A percentile compares a stretch with the other conserved stretches of the same genome.
phyloP scores from a whole-genome alignment of 2,113 vertebrate genomes.

The Paraplagusia blochii region DNA sequence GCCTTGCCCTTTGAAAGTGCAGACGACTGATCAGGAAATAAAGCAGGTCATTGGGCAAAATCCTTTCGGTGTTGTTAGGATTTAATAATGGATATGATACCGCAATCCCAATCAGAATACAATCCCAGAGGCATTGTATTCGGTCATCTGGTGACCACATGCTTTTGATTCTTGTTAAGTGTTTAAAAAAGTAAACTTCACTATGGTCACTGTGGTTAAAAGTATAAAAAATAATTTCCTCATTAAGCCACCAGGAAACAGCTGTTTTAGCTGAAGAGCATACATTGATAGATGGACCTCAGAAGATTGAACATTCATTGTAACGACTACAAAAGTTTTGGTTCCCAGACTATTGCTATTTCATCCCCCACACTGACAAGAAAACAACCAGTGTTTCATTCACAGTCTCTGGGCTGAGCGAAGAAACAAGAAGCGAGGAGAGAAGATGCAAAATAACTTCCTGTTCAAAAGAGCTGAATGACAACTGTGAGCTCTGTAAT shows the following conservation, averaged over 20 bases:
- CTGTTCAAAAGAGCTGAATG: slow-evolving; percentile 33
- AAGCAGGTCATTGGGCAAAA: no score
- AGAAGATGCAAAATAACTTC: slow-evolving; percentile 25
- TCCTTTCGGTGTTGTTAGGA: no score
- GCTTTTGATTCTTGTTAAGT: slow-evolving; percentile 45
- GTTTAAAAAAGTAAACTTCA: slow-evolving; percentile 55
- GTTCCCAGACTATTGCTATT: neutral
- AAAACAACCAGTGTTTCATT: slow-evolving; percentile 7
- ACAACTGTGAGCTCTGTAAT: slow-evolving; percentile 28
- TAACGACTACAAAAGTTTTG: neutral
- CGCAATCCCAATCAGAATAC: slow-evolving; percentile 45
- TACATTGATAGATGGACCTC: slow-evolving; percentile 11
- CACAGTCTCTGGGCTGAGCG: neutral
- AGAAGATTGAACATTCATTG: slow-evolving; percentile 19
- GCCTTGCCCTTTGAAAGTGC: slow-evolving; percentile 7
- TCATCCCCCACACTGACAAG: slow-evolving; percentile 1
- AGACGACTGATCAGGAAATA: no score
- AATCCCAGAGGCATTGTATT: slow-evolving; percentile 33
- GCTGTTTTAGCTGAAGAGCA: slow-evolving; percentile 33
- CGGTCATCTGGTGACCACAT: slow-evolving; percentile 46
- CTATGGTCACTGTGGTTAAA: slow-evolving; percentile 56
- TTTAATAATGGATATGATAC: neutral
- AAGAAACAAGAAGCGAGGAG: slow-evolving; percentile 38
- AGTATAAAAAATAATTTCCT: slow-evolving; percentile 48
- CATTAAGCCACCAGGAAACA: slow-evolving; percentile 56